Conservation (phyloP, 2,888 invertebrate species). For the Phaedon cochleariae region DNA sequence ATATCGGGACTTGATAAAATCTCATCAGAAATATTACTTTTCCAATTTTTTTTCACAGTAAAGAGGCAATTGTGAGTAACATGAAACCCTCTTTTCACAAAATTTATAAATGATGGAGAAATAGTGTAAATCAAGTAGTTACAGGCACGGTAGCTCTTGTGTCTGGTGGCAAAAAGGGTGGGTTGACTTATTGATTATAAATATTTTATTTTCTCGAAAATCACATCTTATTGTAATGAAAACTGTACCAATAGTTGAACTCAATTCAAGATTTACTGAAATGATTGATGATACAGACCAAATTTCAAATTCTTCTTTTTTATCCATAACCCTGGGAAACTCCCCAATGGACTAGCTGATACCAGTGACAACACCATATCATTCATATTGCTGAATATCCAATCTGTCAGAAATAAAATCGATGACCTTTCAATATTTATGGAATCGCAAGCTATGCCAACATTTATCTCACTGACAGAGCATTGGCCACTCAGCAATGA, state of each 20-base stretch:
- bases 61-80: no score
- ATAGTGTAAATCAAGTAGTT: no score
- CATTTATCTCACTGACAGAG: conserved; percentile 4
- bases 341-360: background rate
- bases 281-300: background rate
- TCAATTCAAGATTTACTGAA: background rate
- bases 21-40: no score
- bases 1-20: no score
- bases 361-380: background rate
- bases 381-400: conserved; percentile 11
- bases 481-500: conserved; percentile 8
- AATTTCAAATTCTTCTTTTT: conserved; percentile 3
- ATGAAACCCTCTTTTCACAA: no score
- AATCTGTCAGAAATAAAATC: conserved; percentile 10
- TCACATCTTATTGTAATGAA: background rate
- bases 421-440: conserved; percentile 10
- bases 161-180: no score
- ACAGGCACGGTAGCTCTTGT: no score
- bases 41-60: no score
- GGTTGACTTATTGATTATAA: no score
- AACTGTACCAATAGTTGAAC: background rate
- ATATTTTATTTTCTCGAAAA: background rate
- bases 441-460: conserved; percentile 5
- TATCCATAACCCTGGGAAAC: background rate
- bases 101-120: no score